Conservation (phyloP, 2,797 vertebrate species). For the Rhynchonycteris naso region DNA sequence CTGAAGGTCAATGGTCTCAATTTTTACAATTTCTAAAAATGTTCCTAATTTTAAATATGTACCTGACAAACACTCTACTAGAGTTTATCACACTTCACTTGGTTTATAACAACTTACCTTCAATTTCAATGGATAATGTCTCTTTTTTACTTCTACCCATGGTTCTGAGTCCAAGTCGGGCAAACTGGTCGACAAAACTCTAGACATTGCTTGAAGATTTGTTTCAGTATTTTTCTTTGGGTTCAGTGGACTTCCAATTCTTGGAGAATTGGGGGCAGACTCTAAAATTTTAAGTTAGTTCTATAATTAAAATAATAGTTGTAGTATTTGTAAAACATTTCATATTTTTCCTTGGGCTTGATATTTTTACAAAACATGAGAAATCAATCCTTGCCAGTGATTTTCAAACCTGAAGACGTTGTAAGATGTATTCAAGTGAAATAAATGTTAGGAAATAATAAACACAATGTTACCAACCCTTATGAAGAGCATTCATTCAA, state of each 20-base stretch:
- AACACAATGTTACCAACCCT: constrained; percentile 17
- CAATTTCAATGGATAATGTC: constrained; percentile 87
- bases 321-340: constrained; percentile 22
- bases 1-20: constrained; percentile 19
- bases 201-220: constrained; percentile 83
- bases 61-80: background rate
- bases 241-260: constrained; percentile 80
- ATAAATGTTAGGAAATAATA: background rate
- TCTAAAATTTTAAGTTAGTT: constrained; percentile 85
- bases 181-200: constrained; percentile 86
- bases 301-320: constrained; percentile 68
- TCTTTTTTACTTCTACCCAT: constrained; percentile 95
- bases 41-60: background rate
- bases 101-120: constrained; percentile 87
- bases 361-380: constrained; percentile 43
- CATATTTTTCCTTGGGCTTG: constrained; percentile 29
- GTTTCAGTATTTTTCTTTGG: constrained; percentile 82
- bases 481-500: constrained; percentile 3
- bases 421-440: constrained; percentile 3
- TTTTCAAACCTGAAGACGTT: constrained; percentile 46
- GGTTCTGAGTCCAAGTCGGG: constrained; percentile 90
- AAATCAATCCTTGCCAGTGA: constrained; percentile 28
- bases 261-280: constrained; percentile 88
- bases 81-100: background rate
- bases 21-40: background rate